Evolutionary conservation across 2,113 vertebrate species (phyloP).

Genomic region (Apteryx mantelli): DNA sequence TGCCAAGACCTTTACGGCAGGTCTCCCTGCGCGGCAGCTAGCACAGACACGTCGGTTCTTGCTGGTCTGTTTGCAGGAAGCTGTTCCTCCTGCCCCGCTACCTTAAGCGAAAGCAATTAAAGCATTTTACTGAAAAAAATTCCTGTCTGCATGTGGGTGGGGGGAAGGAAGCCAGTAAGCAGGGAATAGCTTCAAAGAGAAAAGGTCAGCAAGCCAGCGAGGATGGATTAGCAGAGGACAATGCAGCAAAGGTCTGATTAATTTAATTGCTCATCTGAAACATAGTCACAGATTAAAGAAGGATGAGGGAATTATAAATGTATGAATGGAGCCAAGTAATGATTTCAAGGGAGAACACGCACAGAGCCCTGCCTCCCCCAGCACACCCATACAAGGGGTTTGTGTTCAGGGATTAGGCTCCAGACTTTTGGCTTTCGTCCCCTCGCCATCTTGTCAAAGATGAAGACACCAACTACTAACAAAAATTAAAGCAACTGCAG

Average conservation of each 20-base stretch:
- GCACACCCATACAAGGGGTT: not conserved
- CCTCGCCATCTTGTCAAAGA: not conserved
- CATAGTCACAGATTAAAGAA: constrained; percentile 27
- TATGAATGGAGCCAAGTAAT: constrained; percentile 50
- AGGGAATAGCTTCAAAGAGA: constrained; percentile 11
- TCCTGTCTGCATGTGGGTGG: not conserved
- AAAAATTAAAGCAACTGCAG: not conserved
- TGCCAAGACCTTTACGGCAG: not conserved
- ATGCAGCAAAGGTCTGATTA: constrained; percentile 40
- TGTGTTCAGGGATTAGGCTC: not conserved
- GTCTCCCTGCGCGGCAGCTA: not conserved
- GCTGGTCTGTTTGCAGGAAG: not conserved
- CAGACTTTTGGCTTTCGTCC: not conserved
- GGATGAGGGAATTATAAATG: constrained; percentile 56
- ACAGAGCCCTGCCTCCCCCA: not conserved
- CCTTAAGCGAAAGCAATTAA: not conserved
- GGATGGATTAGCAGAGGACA: constrained; percentile 55
- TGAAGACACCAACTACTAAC: not conserved
- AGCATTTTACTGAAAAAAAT: not conserved
- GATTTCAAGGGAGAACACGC: constrained; percentile 10
- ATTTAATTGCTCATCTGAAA: constrained; percentile 64
- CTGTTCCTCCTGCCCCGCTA: not conserved
- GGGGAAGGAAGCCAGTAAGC: not conserved
- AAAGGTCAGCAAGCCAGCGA: constrained; percentile 13
- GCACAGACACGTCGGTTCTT: not conserved